phyloP scores from a whole-genome alignment of 1,140 invertebrate species.

The Drosophila eugracilis region DNA sequence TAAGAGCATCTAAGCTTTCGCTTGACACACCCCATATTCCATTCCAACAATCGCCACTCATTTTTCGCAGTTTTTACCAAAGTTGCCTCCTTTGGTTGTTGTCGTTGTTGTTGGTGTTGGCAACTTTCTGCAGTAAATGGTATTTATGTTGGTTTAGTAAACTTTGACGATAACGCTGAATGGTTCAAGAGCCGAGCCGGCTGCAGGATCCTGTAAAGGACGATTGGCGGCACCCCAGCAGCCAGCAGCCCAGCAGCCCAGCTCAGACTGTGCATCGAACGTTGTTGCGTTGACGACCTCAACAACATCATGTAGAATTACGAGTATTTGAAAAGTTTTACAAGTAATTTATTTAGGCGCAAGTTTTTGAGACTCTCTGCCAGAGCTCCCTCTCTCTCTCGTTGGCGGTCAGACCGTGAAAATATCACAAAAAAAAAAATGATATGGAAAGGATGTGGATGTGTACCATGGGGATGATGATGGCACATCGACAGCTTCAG shows the following conservation, averaged over 20 bases:
- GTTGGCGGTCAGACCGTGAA: constrained; percentile 55
- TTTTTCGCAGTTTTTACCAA: constrained; percentile 68
- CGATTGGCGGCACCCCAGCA: background rate
- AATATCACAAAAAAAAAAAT: constrained; percentile 4
- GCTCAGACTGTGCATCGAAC: constrained; percentile 53
- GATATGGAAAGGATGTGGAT: constrained; percentile 3
- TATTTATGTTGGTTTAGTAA: constrained; percentile 83
- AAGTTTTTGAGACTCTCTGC: constrained; percentile 71
- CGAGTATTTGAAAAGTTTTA: constrained; percentile 83
- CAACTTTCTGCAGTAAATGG: constrained; percentile 81
- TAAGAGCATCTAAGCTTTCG: constrained; percentile 41
- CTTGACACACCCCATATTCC: constrained; percentile 7
- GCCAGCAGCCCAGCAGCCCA: constrained; percentile 1
- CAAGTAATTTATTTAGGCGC: constrained; percentile 83
- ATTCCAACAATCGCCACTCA: constrained; percentile 51
- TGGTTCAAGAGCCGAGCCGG: constrained; percentile 33
- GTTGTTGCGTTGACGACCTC: constrained; percentile 77
- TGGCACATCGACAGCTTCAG: constrained; percentile 41
- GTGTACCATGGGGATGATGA: constrained; percentile 13
- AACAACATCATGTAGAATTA: constrained; percentile 83
- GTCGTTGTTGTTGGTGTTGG: constrained; percentile 35
- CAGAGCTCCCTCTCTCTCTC: background rate
- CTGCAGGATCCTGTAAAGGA: background rate
- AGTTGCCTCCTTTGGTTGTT: constrained; percentile 33
- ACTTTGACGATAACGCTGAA: constrained; percentile 75